A percentile compares a stretch with the other conserved stretches of the same genome.
These are phyloP conservation scores for Pseudochirops corinnae DNA, from an alignment of 2,797 vertebrate genomes.

Conservation along the genomic window DNA sequence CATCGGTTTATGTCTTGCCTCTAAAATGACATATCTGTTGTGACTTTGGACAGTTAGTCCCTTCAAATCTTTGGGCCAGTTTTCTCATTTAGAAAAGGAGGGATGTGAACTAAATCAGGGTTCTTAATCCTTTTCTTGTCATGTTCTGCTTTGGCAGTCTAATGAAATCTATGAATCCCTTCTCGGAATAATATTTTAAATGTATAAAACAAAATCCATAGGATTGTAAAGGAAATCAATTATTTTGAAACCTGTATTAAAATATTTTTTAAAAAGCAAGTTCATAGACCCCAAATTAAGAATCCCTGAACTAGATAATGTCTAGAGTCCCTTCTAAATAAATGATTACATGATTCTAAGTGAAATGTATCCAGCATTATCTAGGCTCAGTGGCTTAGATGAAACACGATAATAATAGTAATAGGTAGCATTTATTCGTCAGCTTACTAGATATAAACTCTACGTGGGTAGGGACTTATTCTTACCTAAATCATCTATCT, in stretches of 20 bases:
- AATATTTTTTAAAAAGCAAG: background rate
- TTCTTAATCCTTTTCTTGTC: background rate
- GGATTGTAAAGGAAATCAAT: background rate
- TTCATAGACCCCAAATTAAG: background rate
- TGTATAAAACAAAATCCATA: background rate
- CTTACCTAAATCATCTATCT: background rate
- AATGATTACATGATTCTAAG: background rate
- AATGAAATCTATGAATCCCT: background rate
- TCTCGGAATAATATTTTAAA: background rate
- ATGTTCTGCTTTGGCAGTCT: background rate
- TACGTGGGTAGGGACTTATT: background rate
- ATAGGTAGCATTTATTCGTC: background rate
- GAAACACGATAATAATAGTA: background rate
- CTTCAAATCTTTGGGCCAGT: background rate
- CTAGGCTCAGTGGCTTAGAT: background rate
- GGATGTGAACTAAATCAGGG: background rate
- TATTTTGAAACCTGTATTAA: background rate
- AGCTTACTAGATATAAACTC: background rate
- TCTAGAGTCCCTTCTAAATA: background rate
- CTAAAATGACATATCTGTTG: background rate
- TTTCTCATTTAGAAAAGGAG: background rate
- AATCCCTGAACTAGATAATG: background rate
- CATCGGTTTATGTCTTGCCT: background rate
- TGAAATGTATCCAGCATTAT: background rate
- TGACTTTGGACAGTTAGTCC: background rate